Base-by-base conservation (phyloP, 2,113 vertebrate genomes). In the Hemibagrus wyckioides region DNA sequence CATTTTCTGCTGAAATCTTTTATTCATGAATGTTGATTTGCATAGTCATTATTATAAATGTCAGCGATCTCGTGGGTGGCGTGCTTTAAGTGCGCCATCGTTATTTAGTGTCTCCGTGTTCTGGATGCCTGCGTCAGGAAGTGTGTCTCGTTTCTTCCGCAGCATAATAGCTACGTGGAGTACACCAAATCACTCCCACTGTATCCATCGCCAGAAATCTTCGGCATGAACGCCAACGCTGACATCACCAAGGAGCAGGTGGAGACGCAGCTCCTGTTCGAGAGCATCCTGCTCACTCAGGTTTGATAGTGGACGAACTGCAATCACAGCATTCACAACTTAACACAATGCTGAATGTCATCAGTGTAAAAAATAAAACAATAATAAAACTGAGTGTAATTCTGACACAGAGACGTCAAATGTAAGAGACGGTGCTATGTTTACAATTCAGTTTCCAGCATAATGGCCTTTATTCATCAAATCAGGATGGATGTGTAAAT, bases 201-300 rank as follows among this genome's bases (percentile, higher is more conserved):
- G 91, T 97, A 94, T 89, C 95, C 96, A 0, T 95, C 95, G 0
- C 96, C 96, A 0, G 96, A 98, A 89, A 93, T 97, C 83, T 97
- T 96, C 87, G 96, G 96, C 73, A 97, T 97, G 97, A 96, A 97
- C 0, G 89, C 95, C 91, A 97, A 97, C 23, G 96, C 97, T 3
- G 96, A 95, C 87, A 96, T 97, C 93, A 95, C 96, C 48, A 97
- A 97, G 87, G 97, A 96, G 92, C 97, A 97, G 90, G 91, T 96
- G 11, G 97, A 98, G 93, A 97, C 95, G 0, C 96, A 97, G 23
- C 92, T 96, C 69, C 89, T 98, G 25, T 96, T 98, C 69, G 94
- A 97, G 83, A 97, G 93, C 88, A 96, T 97, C 89, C 93, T 97
- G 88, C 97, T 97, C 9, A 96, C 95, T 2, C 96, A 97, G 96